These are phyloP conservation scores for Phalacrocorax pelagicus DNA, from an alignment of 2,113 vertebrate genomes.

Conservation along the genomic window DNA sequence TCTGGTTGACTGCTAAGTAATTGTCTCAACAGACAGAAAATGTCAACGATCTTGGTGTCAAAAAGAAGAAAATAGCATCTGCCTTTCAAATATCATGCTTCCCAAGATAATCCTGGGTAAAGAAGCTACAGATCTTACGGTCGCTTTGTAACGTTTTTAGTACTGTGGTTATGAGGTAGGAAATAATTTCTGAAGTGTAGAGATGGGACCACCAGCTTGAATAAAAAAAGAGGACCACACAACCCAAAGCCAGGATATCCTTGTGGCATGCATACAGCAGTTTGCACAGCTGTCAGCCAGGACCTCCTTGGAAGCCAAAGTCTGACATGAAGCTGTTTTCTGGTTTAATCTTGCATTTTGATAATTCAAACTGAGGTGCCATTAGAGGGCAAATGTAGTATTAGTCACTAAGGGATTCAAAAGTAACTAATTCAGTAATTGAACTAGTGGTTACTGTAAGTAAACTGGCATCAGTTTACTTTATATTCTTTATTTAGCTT, in stretches of 20 bases:
- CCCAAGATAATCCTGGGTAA: neutral
- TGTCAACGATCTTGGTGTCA: neutral
- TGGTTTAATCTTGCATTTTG: neutral
- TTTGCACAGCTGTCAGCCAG: neutral
- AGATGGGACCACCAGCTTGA: neutral
- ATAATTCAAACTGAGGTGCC: neutral
- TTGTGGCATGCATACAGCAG: neutral
- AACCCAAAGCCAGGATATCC: neutral
- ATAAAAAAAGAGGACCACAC: neutral
- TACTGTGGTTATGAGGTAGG: neutral
- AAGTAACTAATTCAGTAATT: neutral
- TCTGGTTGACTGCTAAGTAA: neutral
- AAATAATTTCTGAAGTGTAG: neutral
- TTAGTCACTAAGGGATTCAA: neutral
- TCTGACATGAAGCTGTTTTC: neutral
- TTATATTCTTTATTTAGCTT: neutral
- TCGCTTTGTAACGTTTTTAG: neutral
- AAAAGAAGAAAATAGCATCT: neutral
- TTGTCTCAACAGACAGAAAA: neutral
- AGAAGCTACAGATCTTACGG: neutral
- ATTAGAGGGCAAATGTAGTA: neutral
- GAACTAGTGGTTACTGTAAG: neutral
- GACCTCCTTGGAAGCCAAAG: neutral
- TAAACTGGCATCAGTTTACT: neutral
- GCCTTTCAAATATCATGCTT: neutral